Base-by-base conservation (phyloP, 2,888 invertebrate genomes). In the Pardosa pseudoannulata region DNA sequence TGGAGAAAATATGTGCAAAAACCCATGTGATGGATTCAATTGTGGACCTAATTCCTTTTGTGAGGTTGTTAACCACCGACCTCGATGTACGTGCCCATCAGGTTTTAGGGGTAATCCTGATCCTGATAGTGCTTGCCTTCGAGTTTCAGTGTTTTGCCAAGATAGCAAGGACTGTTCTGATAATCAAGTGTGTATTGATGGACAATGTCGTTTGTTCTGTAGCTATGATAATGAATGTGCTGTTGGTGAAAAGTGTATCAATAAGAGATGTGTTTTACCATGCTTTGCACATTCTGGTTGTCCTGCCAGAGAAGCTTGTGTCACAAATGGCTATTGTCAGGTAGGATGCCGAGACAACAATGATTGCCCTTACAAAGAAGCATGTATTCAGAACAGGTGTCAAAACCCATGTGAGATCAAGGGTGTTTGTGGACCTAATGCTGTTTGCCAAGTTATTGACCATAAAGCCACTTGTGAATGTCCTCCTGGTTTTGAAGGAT, bases 301-400 rank as follows among this genome's bases (percentile, higher is more conserved):
- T 91, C 93, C 95, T 73, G 92, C 93, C 32, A 94, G 95, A 72
- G 94, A 96, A 92, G 96, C 96, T 13, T 97, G 97, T 70, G 73
- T 89, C 91, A 93, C 95, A 16, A 94, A 93, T 88, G 96, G 96
- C 6, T 94, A 95, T 87, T 97, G 97, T 91, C 92, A 95, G 1
- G 93, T 96, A 81, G 97, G 97, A 28, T 97, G 97, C 91, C 94
- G 97, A 90, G 94, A 94, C 89, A 96, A 96, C 90, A 94, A 94
- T 90, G 96, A 97, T 90, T 97, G 97, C 90, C 93, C 93, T 0
- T 93, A 93, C 19, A 94, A 94, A 78, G 94, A 96, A 90, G 95
- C 96, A 1, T 97, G 97, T 90, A 93, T 97, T 50, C 95, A 95
- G 90, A 96, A 95, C 90, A 96, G 95, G 92, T 97, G 97, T 91